Evolutionary conservation across 2,113 vertebrate genomes (phyloP).

Genomic region (Odobenus rosmarus): DNA sequence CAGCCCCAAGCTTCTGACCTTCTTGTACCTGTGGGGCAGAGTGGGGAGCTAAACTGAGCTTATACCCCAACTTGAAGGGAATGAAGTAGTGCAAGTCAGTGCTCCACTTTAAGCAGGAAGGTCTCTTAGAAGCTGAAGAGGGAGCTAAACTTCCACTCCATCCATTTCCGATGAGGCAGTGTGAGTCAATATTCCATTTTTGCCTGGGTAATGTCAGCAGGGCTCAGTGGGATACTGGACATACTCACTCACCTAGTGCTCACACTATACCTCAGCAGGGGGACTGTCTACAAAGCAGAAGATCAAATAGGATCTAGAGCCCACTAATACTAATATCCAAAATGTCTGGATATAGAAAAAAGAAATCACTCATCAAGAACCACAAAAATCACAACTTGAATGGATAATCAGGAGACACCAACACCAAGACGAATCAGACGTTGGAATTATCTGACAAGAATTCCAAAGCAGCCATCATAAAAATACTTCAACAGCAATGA

Average conservation of each 20-base stretch:
- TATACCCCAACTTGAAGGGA: background rate
- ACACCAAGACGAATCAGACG: background rate
- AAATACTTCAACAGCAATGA: background rate
- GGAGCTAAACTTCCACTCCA: background rate
- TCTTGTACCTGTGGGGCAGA: background rate
- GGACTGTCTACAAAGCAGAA: background rate
- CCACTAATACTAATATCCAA: background rate
- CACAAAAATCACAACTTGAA: constrained; percentile 2
- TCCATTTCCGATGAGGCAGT: background rate
- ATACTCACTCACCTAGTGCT: background rate
- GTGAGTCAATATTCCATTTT: background rate
- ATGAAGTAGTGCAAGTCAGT: background rate
- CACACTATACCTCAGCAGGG: background rate
- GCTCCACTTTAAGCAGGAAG: background rate
- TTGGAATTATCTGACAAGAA: constrained; percentile 13
- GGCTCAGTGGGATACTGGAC: background rate
- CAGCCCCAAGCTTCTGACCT: background rate
- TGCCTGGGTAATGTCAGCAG: background rate
- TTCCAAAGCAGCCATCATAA: background rate
- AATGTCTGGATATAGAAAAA: background rate
- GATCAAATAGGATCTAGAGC: background rate
- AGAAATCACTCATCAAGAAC: background rate
- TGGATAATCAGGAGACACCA: background rate
- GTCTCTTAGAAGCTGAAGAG: background rate
- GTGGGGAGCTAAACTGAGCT: background rate